phyloP scores from a whole-genome alignment of 2,888 invertebrate genomes.

The Mylabris sibirica region DNA sequence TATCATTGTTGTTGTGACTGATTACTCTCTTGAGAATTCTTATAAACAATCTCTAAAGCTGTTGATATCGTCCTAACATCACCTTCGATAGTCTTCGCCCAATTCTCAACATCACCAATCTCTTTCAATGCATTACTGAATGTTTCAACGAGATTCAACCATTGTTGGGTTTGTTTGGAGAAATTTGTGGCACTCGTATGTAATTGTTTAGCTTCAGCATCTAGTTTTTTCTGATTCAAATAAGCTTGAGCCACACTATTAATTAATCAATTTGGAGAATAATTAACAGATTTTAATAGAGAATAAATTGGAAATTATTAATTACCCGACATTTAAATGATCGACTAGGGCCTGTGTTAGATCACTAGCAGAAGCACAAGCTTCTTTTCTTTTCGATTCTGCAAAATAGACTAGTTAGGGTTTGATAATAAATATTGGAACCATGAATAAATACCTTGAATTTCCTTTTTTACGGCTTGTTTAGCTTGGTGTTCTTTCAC shows the following conservation, averaged over 20 bases:
- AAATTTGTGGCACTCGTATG: conserved; percentile 94
- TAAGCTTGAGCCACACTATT: conserved; percentile 96
- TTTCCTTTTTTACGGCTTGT: conserved; percentile 79
- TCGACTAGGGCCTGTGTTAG: conserved; percentile 94
- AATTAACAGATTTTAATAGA: background rate
- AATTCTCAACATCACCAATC: conserved; percentile 98
- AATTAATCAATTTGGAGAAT: conserved; percentile 45
- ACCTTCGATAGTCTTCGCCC: conserved; percentile 95
- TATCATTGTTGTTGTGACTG: background rate
- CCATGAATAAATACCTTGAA: conserved; percentile 70
- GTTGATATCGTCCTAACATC: conserved; percentile 93
- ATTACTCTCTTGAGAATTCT: conserved; percentile 66
- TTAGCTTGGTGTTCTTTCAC: conserved; percentile 88
- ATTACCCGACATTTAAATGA: conserved; percentile 95
- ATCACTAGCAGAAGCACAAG: conserved; percentile 89
- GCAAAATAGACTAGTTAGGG: no score
- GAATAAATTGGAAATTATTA: background rate
- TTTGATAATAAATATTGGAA: conserved; percentile 3
- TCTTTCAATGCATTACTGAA: conserved; percentile 91
- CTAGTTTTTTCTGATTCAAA: conserved; percentile 95
- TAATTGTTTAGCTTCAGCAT: conserved; percentile 95
- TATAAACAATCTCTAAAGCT: conserved; percentile 93
- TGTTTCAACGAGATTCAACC: conserved; percentile 90
- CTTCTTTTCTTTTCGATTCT: conserved; percentile 95
- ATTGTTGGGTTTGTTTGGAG: conserved; percentile 95